Conservation (phyloP, 2,113 vertebrate genomes). For the Mustela nigripes region DNA sequence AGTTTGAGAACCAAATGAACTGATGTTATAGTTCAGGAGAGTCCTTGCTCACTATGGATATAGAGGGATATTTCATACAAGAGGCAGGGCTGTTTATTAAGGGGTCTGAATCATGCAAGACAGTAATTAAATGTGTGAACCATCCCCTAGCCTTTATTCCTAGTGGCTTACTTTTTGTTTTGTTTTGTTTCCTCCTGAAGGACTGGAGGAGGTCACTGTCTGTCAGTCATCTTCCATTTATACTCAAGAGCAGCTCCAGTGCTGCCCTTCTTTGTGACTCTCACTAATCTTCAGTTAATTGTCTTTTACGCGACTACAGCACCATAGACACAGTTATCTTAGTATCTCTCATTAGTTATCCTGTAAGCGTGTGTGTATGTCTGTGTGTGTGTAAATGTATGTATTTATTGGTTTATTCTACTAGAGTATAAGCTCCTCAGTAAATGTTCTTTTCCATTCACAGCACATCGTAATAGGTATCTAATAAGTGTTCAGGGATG, state of each 20-base stretch:
- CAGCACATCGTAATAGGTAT: neutral
- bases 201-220: neutral
- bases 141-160: neutral
- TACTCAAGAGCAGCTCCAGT: neutral
- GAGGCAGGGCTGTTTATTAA: neutral
- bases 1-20: neutral
- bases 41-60: neutral
- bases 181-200: neutral
- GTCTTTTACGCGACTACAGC: neutral
- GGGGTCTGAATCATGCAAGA: neutral
- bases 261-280: neutral
- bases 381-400: neutral
- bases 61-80: neutral
- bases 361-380: neutral
- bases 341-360: neutral
- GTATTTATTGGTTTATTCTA: constrained; percentile 31
- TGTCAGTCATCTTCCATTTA: neutral
- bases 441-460: constrained; percentile 5
- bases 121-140: neutral
- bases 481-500: neutral
- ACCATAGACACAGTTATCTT: neutral
- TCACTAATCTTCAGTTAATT: neutral
- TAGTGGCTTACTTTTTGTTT: neutral
- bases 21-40: neutral
- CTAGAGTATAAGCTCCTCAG: neutral